These are phyloP conservation scores for Agonum fuliginosum DNA, from an alignment of 2,888 invertebrate genomes.

Conservation along the genomic window DNA sequence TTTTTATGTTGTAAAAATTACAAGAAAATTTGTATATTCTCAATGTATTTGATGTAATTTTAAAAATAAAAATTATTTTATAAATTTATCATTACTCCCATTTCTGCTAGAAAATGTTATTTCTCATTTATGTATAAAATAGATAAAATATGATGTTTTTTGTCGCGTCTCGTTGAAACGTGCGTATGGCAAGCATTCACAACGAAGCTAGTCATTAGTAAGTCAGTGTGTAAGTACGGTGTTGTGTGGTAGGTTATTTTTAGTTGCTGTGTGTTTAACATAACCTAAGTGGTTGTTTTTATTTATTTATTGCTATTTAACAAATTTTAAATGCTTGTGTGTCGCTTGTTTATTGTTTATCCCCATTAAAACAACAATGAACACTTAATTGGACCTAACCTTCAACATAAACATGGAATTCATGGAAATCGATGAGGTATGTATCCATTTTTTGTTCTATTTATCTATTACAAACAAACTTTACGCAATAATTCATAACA, in stretches of 20 bases:
- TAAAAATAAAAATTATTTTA: too few species aligned
- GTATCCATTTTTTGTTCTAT: slow-evolving; percentile 24
- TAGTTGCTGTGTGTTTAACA: slow-evolving; percentile 60
- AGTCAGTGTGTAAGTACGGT: slow-evolving; percentile 51
- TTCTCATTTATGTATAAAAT: too few species aligned
- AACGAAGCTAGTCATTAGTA: not conserved
- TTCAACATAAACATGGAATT: slow-evolving; percentile 12
- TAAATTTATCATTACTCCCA: too few species aligned
- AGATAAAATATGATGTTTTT: too few species aligned
- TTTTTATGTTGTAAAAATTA: too few species aligned
- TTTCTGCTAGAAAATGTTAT: too few species aligned
- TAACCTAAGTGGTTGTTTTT: slow-evolving; percentile 58
- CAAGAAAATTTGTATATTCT: too few species aligned
- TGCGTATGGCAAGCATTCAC: too few species aligned
- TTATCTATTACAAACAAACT: slow-evolving; percentile 23
- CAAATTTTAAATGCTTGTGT: slow-evolving; percentile 46
- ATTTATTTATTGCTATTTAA: slow-evolving; percentile 53
- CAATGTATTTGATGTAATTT: too few species aligned
- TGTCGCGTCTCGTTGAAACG: too few species aligned
- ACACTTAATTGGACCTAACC: slow-evolving; percentile 18
- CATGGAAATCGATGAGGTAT: slow-evolving; percentile 39
- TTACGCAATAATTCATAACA: not conserved
- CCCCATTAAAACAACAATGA: slow-evolving; percentile 5
- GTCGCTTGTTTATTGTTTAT: slow-evolving; percentile 44
- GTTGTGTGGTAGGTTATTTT: slow-evolving; percentile 69